Evolutionary conservation across 2,797 vertebrate genomes (phyloP).

Genomic region (Tarsius wallacei): DNA sequence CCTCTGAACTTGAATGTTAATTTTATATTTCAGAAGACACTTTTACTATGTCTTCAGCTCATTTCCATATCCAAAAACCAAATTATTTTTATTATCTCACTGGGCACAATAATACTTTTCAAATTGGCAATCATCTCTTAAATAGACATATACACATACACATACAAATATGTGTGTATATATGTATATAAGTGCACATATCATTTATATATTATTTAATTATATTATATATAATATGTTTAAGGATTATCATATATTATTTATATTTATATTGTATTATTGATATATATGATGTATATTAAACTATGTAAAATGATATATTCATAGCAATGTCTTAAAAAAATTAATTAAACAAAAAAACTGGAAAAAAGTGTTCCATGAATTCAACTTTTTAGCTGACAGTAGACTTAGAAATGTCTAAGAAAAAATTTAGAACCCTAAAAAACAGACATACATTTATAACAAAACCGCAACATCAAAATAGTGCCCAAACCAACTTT

Average conservation of each 20-base stretch:
- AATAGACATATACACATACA: neutral
- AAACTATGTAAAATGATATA: neutral
- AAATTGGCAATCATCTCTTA: neutral
- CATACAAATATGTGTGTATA: neutral
- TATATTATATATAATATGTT: neutral
- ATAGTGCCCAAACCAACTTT: neutral
- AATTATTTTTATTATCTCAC: neutral
- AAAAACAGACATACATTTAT: neutral
- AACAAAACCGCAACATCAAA: conserved; percentile 29
- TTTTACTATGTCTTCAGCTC: neutral
- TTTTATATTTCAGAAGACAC: conserved; percentile 37
- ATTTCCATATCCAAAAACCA: conserved; percentile 34
- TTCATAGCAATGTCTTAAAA: neutral
- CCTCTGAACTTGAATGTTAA: conserved; percentile 1
- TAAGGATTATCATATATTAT: neutral
- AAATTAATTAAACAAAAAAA: neutral
- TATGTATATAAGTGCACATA: neutral
- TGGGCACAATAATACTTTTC: neutral
- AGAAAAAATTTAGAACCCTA: conserved; percentile 26
- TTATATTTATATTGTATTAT: neutral
- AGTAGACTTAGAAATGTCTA: conserved; percentile 41
- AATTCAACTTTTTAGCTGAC: conserved; percentile 36
- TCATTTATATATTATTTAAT: neutral
- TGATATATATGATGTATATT: neutral
- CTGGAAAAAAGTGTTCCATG: neutral